Conservation (phyloP, 2,113 vertebrate genomes). For the Sturnira hondurensis region DNA sequence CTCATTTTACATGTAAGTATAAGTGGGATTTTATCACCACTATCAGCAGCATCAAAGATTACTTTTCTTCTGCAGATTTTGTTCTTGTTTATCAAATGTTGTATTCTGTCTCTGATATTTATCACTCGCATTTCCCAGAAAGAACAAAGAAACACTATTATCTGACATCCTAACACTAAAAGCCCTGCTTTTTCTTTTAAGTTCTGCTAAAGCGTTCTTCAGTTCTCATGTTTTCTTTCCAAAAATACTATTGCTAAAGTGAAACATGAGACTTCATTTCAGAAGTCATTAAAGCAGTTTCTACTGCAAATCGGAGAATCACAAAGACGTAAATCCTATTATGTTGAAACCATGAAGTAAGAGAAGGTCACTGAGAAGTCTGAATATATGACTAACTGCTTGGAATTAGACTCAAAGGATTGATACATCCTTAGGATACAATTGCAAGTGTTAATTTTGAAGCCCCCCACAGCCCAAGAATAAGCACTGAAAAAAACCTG, state of each 20-base stretch:
- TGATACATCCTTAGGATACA: slow-evolving; percentile 56
- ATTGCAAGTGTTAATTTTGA: slow-evolving; percentile 25
- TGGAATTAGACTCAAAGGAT: slow-evolving; percentile 51
- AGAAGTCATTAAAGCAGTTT: slow-evolving; percentile 70
- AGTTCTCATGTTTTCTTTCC: slow-evolving; percentile 66
- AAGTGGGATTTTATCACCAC: slow-evolving; percentile 38
- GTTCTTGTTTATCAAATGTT: slow-evolving; percentile 58
- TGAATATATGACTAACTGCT: slow-evolving; percentile 13
- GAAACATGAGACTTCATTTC: slow-evolving; percentile 66
- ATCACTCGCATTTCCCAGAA: slow-evolving; percentile 61
- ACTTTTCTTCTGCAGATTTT: slow-evolving; percentile 52
- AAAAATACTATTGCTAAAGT: slow-evolving; percentile 73
- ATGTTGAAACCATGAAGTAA: slow-evolving; percentile 53
- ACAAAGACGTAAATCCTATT: slow-evolving; percentile 66
- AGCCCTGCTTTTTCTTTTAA: slow-evolving; percentile 38
- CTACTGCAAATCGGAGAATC: slow-evolving; percentile 51
- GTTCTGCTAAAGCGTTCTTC: slow-evolving; percentile 66
- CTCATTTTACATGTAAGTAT: not conserved
- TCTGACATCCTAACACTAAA: slow-evolving; percentile 66
- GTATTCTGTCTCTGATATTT: slow-evolving; percentile 68
- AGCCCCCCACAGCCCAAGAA: not conserved
- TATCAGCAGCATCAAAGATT: slow-evolving; percentile 53
- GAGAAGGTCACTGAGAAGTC: slow-evolving; percentile 59
- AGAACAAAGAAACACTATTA: slow-evolving; percentile 75
- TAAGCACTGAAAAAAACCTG: slow-evolving; percentile 23